Base-by-base conservation (phyloP, 2,888 invertebrate species). In the Agrochola circellaris region DNA sequence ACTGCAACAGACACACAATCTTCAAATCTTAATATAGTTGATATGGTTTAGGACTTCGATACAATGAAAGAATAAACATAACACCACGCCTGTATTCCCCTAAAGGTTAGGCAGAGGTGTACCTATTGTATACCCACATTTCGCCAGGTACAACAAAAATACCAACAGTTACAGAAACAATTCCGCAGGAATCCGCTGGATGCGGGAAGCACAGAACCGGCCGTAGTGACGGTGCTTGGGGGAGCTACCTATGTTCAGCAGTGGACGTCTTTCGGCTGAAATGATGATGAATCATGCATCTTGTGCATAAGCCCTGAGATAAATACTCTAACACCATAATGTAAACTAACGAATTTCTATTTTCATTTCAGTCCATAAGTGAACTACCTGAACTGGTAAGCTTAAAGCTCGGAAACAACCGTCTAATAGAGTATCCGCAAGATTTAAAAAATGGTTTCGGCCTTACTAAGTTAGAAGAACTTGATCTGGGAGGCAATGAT, bases 401-500 rank as follows among this genome's bases (percentile, higher is more conserved):
- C 38, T 89, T 97, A 78, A 94, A 94, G 76, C 89, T 97, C n/a
- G 92, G 91, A 38, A 95, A 96, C 84, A 97, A 97, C 86, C 91
- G 95, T 48, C 88, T 97, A 38, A 91, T 94, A 61, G 94, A 95
- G 73, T 95, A 95, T 81, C 95, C 97, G 1, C 92, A 93, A 80
- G 97, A 97, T 86, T 92, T 96, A 77, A 95, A 94, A 86, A 97
- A 94, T 79, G 93, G 93, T 90, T 95, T 95, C 74, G 91, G 90
- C 38, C 85, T 93, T 75, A 94, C 91, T 20, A 94, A 96, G 84
- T 89, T 97, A 75, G 91, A 94, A 89, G 95, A 95, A 85, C 87
- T 97, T 42, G 94, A 97, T 86, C 92, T 97, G 73, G 95, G 96
- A 79, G 95, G 95, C 81, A 97, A 97, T 83, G 96, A 96, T 71